Evolutionary conservation across 2,113 vertebrate species (phyloP).

Genomic region (Hydropotes inermis): DNA sequence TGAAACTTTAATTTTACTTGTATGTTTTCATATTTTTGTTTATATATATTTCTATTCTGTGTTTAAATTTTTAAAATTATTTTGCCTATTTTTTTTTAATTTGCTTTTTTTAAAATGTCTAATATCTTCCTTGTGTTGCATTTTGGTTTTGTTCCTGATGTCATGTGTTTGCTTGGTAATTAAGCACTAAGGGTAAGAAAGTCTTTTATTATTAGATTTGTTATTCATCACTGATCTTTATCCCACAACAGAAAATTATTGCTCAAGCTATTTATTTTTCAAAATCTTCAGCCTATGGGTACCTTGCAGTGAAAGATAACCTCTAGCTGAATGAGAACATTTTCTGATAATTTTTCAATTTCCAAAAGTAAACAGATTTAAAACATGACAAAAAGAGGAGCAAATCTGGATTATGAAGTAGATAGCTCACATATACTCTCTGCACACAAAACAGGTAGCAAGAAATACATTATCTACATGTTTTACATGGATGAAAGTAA

Average conservation of each 20-base stretch:
- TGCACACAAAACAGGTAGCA: constrained; percentile 59
- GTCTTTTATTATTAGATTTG: constrained; percentile 76
- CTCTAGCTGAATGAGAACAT: constrained; percentile 79
- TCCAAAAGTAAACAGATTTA: constrained; percentile 85
- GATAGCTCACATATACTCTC: constrained; percentile 66
- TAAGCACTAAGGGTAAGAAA: constrained; percentile 79
- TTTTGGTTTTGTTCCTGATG: constrained; percentile 74
- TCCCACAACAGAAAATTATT: constrained; percentile 80
- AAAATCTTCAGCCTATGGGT: constrained; percentile 72
- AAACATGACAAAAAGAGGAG: constrained; percentile 82
- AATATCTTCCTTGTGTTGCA: constrained; percentile 71
- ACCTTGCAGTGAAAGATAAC: constrained; percentile 86
- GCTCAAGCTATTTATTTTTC: constrained; percentile 80
- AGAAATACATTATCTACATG: constrained; percentile 5
- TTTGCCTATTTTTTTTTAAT: constrained; percentile 39
- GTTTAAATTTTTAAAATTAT: constrained; percentile 45
- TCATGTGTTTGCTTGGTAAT: constrained; percentile 79
- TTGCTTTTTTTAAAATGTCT: constrained; percentile 56
- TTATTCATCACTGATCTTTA: constrained; percentile 82
- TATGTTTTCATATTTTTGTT: constrained; percentile 48
- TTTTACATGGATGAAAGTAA: constrained; percentile 16
- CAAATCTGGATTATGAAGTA: constrained; percentile 76
- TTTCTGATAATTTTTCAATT: constrained; percentile 92
- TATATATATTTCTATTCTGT: constrained; percentile 36
- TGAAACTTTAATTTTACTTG: constrained; percentile 18